Evolutionary conservation across 1,140 invertebrate genomes (phyloP), one percentile per base, ranked within the genome.

Genomic region (Anastatus disparis): DNA sequence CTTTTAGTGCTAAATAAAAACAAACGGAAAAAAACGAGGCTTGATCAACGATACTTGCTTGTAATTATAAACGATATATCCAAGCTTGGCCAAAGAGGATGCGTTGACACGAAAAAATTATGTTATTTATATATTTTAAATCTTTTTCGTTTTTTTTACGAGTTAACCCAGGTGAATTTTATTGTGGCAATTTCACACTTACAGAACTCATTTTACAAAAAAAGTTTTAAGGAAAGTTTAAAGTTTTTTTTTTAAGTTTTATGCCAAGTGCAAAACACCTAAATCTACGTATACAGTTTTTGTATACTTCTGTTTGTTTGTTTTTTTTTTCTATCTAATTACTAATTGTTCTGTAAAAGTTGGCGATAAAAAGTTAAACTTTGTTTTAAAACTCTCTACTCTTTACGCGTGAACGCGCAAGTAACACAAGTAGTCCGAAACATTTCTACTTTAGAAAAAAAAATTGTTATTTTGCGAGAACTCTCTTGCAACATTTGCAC

Each of bases 371-470:
- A 29, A 12, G 24, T 29, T 4, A 13, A 46, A 61, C 58, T 61
- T 61, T 61, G 40, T 46, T 61, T n/a, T 7, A n/a, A 46, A 61
- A 61, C 40, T 61, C 56, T n/a, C n/a, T n/a, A 20, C 48, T 13
- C 42, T 13, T n/a, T 50, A 24, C 48, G 48, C 48, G 17, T 24
- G 17, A 0, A 20, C 48, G 48, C 8, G 6, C 17, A 6, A 22
- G 22, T 50, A 24, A 9, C 22, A 35, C 4, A 35, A 35, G 31
- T 20, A 29, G 53, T 58, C 2, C 10, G 12, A 7, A 56, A 20
- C 29, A 22, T 2, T 13, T 27, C 29, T 35, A 17, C 53, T 17
- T 56, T n/a, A n/a, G n/a, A n/a, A 17, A 12, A 9, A 56, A 56
- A 31, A 26, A 59, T 24, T 42, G 56, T 59, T 59, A 59, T 59